Conservation (phyloP, 2,888 invertebrate species). For the Ormyrus thymus region DNA sequence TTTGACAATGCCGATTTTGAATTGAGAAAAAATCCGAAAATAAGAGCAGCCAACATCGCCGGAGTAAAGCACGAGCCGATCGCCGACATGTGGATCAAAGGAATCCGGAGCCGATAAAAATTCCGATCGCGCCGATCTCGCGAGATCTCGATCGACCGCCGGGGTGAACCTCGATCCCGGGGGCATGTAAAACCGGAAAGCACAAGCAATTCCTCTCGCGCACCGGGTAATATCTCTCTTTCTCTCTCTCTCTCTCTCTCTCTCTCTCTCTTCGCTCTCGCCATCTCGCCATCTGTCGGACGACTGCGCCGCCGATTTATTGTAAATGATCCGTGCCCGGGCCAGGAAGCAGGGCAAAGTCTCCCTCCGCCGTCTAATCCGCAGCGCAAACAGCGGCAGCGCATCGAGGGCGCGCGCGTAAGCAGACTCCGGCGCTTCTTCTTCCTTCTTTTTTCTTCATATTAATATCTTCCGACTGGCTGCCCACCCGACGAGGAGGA, state of each 20-base stretch:
- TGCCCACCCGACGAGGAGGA: constrained; percentile 59
- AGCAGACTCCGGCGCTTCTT: constrained; percentile 4
- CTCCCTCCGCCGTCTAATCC: constrained; percentile 65
- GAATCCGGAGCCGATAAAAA: constrained; percentile 29
- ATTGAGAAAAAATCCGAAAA: too few relatives aligned
- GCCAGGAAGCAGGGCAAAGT: constrained; percentile 4
- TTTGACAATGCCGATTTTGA: too few relatives aligned
- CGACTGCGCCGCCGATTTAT: constrained; percentile 51
- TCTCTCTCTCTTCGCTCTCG: constrained; percentile 23
- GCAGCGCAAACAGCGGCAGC: constrained; percentile 70
- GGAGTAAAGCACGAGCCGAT: background rate
- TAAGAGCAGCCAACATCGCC: too few relatives aligned
- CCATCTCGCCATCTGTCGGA: constrained; percentile 46
- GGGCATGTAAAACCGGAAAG: constrained; percentile 48
- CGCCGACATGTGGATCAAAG: background rate
- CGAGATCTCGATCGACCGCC: constrained; percentile 18
- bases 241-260: constrained; percentile 21
- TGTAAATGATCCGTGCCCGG: constrained; percentile 34
- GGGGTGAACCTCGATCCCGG: constrained; percentile 24
- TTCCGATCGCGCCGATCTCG: constrained; percentile 23
- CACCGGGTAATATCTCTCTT: constrained; percentile 22
- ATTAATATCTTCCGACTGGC: constrained; percentile 75
- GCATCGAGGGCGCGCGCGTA: constrained; percentile 70
- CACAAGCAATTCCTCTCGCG: background rate
- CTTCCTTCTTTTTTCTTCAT: constrained; percentile 69